A percentile compares a stretch with the other conserved stretches of the same genome.
Conservation (phyloP, 2,888 invertebrate species). For the Orthosia incerta region DNA sequence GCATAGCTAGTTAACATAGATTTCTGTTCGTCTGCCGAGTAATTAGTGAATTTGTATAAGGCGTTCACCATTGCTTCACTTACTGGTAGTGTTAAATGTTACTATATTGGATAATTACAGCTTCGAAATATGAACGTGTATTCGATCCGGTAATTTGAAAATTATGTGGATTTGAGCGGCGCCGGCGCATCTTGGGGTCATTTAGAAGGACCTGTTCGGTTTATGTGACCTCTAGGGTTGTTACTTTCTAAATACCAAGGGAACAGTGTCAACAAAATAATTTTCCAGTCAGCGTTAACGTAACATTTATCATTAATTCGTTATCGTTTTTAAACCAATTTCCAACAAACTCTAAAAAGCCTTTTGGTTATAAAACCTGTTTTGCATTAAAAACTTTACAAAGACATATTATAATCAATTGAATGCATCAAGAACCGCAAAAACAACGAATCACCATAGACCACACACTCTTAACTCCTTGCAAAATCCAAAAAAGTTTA, state of each 20-base stretch:
- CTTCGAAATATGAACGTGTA: constrained; percentile 57
- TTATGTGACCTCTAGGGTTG: constrained; percentile 43
- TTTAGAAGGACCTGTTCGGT: constrained; percentile 48
- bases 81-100: constrained; percentile 52
- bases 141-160: constrained; percentile 54
- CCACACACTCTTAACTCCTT: neutral
- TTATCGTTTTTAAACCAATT: neutral
- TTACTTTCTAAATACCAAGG: constrained; percentile 38
- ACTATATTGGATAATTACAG: constrained; percentile 54
- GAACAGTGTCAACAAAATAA: neutral
- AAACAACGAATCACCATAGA: neutral
- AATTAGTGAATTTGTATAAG: constrained; percentile 57
- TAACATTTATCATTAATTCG: neutral
- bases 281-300: neutral
- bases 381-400: too few relatives aligned
- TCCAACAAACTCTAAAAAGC: neutral
- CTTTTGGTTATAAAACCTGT: too few relatives aligned
- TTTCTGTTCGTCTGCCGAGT: constrained; percentile 54
- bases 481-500: neutral
- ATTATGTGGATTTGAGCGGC: constrained; percentile 55
- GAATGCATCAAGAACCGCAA: neutral
- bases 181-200: constrained; percentile 55
- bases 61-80: constrained; percentile 54
- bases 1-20: constrained; percentile 45
- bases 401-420: neutral